phyloP scores from a whole-genome alignment of 2,888 invertebrate genomes.

The Camponotus fellah region DNA sequence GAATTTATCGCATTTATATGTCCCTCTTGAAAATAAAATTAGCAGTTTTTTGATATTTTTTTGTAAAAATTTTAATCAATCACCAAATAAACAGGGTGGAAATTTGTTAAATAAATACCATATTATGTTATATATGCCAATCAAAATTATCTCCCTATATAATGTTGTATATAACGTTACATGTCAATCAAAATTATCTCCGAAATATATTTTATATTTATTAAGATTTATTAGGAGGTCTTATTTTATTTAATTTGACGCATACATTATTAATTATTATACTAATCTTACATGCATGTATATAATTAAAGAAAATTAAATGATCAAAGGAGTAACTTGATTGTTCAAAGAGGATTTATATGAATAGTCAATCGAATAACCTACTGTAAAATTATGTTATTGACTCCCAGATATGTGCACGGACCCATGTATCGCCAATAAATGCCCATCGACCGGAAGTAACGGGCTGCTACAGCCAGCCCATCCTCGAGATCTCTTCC shows the following conservation, averaged over 20 bases:
- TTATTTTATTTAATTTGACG: background rate
- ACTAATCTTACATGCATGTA: background rate
- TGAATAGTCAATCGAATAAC: background rate
- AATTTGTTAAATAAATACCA: too few relatives aligned
- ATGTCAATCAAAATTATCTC: background rate
- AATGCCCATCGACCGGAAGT: constrained; percentile 37
- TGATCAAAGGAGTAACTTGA: background rate
- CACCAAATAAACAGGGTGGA: too few relatives aligned
- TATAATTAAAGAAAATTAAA: background rate
- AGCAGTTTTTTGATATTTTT: too few relatives aligned
- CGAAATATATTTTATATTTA: background rate
- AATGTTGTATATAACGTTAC: too few relatives aligned
- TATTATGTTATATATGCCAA: too few relatives aligned
- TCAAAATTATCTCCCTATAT: background rate
- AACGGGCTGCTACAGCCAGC: constrained; percentile 23
- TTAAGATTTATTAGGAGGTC: background rate
- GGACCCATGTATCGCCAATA: constrained; percentile 25
- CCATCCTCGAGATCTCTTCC: background rate
- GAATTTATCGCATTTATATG: too few relatives aligned
- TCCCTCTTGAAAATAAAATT: too few relatives aligned
- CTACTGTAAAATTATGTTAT: constrained; percentile 6
- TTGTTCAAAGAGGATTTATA: background rate
- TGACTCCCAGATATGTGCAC: constrained; percentile 4
- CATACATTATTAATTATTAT: background rate
- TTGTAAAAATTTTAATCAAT: too few relatives aligned